Evolutionary conservation across 2,797 vertebrate genomes (phyloP), one percentile per base, ranked within the genome.

Genomic region (Corythornis leucogaster): DNA sequence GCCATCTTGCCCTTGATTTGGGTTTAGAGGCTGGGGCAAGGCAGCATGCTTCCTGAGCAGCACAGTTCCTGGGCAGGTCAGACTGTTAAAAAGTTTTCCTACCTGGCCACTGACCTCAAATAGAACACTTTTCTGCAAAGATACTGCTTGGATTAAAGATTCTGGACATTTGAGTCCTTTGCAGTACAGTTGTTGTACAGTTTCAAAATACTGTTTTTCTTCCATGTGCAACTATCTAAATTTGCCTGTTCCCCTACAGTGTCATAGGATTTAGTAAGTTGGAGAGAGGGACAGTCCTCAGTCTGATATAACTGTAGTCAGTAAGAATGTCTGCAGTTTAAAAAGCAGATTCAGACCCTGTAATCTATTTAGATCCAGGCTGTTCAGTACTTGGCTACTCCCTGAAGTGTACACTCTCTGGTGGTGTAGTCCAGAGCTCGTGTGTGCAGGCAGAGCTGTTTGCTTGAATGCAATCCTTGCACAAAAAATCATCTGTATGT

Each of bases 401-500:
- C 76, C 50, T 21, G 45, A 90, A 81, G 51, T 33, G 63, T 24
- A 15, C 31, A 38, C 42, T 85, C 0, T 0, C 71, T 87, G 57
- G 58, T 80, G 40, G 3, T 85, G 86, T 92, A 68, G 90, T 68
- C 83, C 73, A 68, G 54, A 77, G 75, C 62, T 63, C n/a, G 28
- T 51, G 57, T 70, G 57, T 80, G 69, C 81, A 62, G 86, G 80
- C 75, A 45, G 30, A 79, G 61, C 71, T 31, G 11, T 59, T 59
- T 45, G 64, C 61, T 42, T 86, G 87, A 86, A 86, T 86, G 80
- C 59, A 70, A 18, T 35, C 42, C 50, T 57, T 90, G 90, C 88
- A 94, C 88, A 93, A 89, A 89, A 89, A 85, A 83, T 96, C 80
- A 69, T 92, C 88, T 91, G 86, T 90, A 43, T 78, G 69, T 80